Percentiles rank a stretch among this genome's conserved stretches.
Conservation (phyloP, 1,140 invertebrate genomes). For the Pseudomyrmex concolor region DNA sequence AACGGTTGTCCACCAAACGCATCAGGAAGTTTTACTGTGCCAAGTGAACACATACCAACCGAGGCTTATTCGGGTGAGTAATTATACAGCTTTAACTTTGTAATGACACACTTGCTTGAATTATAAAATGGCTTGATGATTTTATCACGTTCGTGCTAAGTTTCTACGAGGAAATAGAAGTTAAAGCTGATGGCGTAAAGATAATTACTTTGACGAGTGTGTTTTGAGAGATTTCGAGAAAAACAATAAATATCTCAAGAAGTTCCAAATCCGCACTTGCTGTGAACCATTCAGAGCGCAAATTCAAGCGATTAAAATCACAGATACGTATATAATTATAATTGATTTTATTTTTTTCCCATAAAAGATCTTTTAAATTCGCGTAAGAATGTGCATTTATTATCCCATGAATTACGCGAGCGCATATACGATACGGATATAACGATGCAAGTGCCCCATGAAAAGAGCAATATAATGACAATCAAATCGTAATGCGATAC, state of each 20-base stretch:
- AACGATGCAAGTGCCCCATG: slow-evolving; percentile 9
- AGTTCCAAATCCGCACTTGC: no score
- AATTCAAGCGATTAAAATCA: no score
- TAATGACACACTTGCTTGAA: not conserved
- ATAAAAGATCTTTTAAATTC: not conserved
- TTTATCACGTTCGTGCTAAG: no score
- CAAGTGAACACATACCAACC: slow-evolving; percentile 76
- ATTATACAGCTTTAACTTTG: not conserved
- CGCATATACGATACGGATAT: not conserved
- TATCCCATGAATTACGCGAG: not conserved
- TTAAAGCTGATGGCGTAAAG: no score
- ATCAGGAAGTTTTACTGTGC: slow-evolving; percentile 71
- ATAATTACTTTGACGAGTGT: no score
- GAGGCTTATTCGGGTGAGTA: slow-evolving; percentile 78
- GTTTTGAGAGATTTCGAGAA: no score
- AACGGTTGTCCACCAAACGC: slow-evolving; percentile 78
- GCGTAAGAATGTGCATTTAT: not conserved
- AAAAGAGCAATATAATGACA: slow-evolving; percentile 52
- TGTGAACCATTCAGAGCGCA: no score
- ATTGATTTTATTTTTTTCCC: no score
- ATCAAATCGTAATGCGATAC: slow-evolving; percentile 56
- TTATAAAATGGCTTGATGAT: no score
- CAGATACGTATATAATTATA: no score
- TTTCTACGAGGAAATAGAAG: no score
- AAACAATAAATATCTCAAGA: no score